Evolutionary conservation across 2,797 vertebrate genomes (phyloP), one percentile per base, ranked within the genome.

Genomic region (Aphelocoma californica): DNA sequence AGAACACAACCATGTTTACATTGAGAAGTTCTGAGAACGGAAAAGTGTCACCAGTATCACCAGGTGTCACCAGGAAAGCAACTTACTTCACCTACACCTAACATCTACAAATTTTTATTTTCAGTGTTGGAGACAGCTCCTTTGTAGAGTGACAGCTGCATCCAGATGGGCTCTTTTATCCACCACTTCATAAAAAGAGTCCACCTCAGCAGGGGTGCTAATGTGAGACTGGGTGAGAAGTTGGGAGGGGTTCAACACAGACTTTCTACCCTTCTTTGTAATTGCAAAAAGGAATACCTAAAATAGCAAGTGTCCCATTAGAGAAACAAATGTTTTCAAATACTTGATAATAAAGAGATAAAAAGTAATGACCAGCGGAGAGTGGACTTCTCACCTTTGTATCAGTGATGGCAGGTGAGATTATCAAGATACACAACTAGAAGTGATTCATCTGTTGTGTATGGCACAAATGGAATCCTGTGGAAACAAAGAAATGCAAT

Each of bases 101-200:
- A 58, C 32, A 71, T 44, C 23, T 62, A 38, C 31, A 78, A 9
- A 24, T 73, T 60, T 80, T 48, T 18, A 19, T 81, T 81, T 83
- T 44, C 53, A 45, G 3, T 20, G 13, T 54, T 91, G 28, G 56
- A 82, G 38, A n/a, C 38, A 60, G 17, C 23, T 70, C 47, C 29
- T 74, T 3, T 62, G 24, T 67, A 71, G 45, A 90, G 18, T 34
- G 23, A 45, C 9, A 66, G 36, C 48, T 74, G 54, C 57, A 75
- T 75, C 26, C 36, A 69, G 20, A 17, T 71, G 36, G 5, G 26
- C 50, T 71, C 29, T 71, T 93, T 64, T 81, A 72, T 50, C 38
- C 26, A 44, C 36, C 19, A n/a, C 1, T 0, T 8, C 28, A 62
- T 0, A 42, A 19, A 62, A 66, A 38, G 8, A 57, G 17, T 21